Evolutionary conservation across 2,888 invertebrate genomes (phyloP), one percentile per base, ranked within the genome.

Genomic region (Auanema freiburgensis): DNA sequence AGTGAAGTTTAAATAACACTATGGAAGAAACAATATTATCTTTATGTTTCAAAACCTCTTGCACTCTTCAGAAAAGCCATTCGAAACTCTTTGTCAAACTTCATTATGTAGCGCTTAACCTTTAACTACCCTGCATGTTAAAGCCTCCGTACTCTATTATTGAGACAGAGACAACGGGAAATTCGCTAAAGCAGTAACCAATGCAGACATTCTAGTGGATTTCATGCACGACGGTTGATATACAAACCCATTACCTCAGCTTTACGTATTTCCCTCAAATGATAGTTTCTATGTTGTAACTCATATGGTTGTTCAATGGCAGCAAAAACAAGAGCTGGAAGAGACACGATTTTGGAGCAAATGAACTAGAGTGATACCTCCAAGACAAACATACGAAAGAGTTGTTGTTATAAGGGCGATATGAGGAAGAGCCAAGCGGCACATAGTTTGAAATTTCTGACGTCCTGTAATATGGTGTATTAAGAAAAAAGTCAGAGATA

Each of bases 391-490:
- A 63, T 81, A 81, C 14, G 73, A 53, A 18, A 76, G 54, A 2
- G 81, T 81, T 21, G 75, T 73, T 8, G 71, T 52, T 51, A 79
- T 70, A 42, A 81, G 71, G 10, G 77, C 68, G 42, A 80, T 72
- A 52, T 80, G 80, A 41, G 78, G 78, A 12, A 79, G 72, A 14
- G 75, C 73, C 11, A 80, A 60, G 23, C 79, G 73, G 40, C 78
- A 54, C 5, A 58, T 64, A 14, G 52, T 21, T 52, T 59, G 59
- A 33, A 59, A 59, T 10, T 40, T 52, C 52, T 52, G 24, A 4
- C 41, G 49, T 10, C 52, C 59, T 59, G 51, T 41, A 59, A 59
- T 16, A 5, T 5, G 3, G n/a, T n/a, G n/a, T n/a, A n/a, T n/a
- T n/a, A n/a, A n/a, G n/a, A n/a, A n/a, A n/a, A n/a, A n/a, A n/a